These are phyloP conservation scores for Drosophila sp. DNA, from an alignment of 1,140 invertebrate genomes.

Conservation along the genomic window DNA sequence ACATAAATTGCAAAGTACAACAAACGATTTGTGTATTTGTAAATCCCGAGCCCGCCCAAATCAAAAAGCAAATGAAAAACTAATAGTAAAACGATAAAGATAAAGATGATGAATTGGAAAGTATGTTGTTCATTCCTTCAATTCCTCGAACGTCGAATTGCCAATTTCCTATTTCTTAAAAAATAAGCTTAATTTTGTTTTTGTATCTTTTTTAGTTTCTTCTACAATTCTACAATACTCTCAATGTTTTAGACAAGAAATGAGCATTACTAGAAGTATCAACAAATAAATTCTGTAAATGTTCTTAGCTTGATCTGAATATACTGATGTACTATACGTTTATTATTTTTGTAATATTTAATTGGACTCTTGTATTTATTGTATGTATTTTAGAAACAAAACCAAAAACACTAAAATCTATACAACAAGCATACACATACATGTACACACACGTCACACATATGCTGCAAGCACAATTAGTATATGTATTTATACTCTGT, in stretches of 20 bases:
- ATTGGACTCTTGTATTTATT: slow-evolving; percentile 73
- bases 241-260: slow-evolving; percentile 69
- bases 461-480: slow-evolving; percentile 74
- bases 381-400: slow-evolving; percentile 68
- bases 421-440: slow-evolving; percentile 42
- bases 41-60: slow-evolving; percentile 76
- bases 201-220: slow-evolving; percentile 62
- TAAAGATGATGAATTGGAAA: slow-evolving; percentile 42
- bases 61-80: slow-evolving; percentile 38
- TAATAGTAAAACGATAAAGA: slow-evolving; percentile 31
- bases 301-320: slow-evolving; percentile 49
- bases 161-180: slow-evolving; percentile 76
- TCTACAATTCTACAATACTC: slow-evolving; percentile 59
- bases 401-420: slow-evolving; percentile 61
- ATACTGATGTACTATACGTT: slow-evolving; percentile 52
- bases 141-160: slow-evolving; percentile 82
- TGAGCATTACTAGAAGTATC: slow-evolving; percentile 78
- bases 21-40: slow-evolving; percentile 78
- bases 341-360: slow-evolving; percentile 64
- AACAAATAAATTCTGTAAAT: slow-evolving; percentile 58
- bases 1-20: slow-evolving; percentile 71
- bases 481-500: slow-evolving; percentile 52
- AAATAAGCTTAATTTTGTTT: slow-evolving; percentile 63
- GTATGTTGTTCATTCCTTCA: slow-evolving; percentile 73
- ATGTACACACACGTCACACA: slow-evolving; percentile 32